These are phyloP conservation scores for Sceloporus undulatus DNA, from an alignment of 2,113 vertebrate genomes.

Conservation along the genomic window DNA sequence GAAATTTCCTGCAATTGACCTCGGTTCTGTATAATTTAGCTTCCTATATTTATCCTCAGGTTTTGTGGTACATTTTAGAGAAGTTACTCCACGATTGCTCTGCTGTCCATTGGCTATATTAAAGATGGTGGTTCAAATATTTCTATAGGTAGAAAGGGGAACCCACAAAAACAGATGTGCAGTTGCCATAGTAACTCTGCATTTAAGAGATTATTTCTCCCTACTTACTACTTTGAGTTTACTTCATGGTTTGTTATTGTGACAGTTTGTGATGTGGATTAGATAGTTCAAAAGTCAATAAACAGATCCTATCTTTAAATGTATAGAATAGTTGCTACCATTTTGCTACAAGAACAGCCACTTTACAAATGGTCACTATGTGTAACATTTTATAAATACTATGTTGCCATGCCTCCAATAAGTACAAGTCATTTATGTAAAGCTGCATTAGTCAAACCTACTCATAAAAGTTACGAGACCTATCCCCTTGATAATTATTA, in stretches of 20 bases:
- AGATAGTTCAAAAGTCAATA: not conserved
- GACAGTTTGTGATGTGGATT: not conserved
- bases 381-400: not conserved
- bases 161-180: not conserved
- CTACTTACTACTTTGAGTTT: not conserved
- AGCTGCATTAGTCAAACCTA: not conserved
- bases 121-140: constrained; percentile 12
- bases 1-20: not conserved
- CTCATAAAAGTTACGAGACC: not conserved
- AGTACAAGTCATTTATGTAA: not conserved
- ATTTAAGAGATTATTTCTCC: not conserved
- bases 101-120: not conserved
- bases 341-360: not conserved
- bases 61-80: not conserved
- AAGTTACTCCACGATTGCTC: not conserved
- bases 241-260: not conserved
- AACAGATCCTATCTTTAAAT: not conserved
- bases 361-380: not conserved
- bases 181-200: constrained; percentile 6
- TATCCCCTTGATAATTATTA: not conserved
- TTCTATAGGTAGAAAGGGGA: not conserved
- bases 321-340: not conserved
- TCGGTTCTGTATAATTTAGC: not conserved
- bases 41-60: not conserved
- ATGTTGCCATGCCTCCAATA: not conserved